Evolutionary conservation across 2,113 vertebrate species (phyloP).

Genomic region (Pluvianellus socialis): DNA sequence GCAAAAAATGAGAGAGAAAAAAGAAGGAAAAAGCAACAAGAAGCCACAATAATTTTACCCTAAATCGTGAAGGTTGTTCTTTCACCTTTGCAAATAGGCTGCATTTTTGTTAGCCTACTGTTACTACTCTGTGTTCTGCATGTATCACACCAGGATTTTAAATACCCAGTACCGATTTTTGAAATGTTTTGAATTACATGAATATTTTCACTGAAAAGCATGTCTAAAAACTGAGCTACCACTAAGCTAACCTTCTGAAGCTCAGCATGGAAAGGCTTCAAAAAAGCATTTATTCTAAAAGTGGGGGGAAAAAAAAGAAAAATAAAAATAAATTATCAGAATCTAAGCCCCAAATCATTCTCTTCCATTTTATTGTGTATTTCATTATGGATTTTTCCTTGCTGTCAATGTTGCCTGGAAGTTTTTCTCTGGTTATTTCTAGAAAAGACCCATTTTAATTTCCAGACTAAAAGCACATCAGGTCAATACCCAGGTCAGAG

Average conservation of each 20-base stretch:
- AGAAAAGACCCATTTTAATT: not conserved
- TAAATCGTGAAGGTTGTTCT: constrained; percentile 2
- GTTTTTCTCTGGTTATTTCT: not conserved
- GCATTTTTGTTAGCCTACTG: not conserved
- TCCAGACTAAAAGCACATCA: not conserved
- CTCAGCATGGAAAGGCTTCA: not conserved
- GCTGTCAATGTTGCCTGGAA: not conserved
- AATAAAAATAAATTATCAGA: not conserved
- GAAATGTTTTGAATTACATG: constrained; percentile 18
- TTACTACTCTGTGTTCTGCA: not conserved
- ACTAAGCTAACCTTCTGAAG: not conserved
- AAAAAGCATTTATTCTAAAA: not conserved
- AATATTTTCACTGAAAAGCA: not conserved
- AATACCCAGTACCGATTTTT: not conserved
- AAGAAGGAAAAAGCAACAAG: not conserved
- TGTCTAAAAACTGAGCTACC: not conserved
- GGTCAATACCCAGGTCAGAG: not conserved
- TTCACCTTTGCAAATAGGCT: constrained; percentile 27
- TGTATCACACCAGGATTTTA: constrained; percentile 11
- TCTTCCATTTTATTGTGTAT: not conserved
- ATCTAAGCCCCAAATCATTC: not conserved
- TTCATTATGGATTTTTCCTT: not conserved
- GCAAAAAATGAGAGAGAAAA: not conserved
- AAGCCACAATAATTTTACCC: not conserved
- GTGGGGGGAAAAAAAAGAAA: not conserved